These are phyloP conservation scores for Pempheris klunzingeri DNA, from an alignment of 2,797 vertebrate genomes.

Conservation along the genomic window DNA sequence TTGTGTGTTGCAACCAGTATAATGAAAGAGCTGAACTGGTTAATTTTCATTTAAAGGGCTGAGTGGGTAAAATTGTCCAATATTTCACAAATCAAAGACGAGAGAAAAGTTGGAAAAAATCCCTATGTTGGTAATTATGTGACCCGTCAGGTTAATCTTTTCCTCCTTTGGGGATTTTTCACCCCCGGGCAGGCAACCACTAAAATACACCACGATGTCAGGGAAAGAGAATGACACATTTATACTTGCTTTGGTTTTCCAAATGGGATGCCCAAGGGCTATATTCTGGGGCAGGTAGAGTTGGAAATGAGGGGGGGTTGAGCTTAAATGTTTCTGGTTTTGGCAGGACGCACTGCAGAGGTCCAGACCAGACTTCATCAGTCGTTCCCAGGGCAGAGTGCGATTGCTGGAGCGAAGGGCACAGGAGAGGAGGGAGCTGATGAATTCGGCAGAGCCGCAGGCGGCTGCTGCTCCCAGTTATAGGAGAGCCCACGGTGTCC, in stretches of 20 bases:
- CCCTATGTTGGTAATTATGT: slow-evolving; percentile 6
- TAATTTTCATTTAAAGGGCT: background rate
- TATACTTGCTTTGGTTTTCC: slow-evolving; percentile 10
- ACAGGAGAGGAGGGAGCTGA: slow-evolving; percentile 81
- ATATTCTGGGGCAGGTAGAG: background rate
- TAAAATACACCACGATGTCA: slow-evolving; percentile 14
- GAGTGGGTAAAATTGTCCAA: background rate
- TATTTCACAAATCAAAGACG: background rate
- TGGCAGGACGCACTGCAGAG: slow-evolving; percentile 88
- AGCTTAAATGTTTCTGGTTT: slow-evolving; percentile 40
- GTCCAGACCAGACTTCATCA: slow-evolving; percentile 89
- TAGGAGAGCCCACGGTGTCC: slow-evolving; percentile 76
- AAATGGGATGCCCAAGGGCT: slow-evolving; percentile 6
- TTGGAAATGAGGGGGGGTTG: background rate
- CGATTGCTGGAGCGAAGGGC: slow-evolving; percentile 81
- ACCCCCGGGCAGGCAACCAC: background rate
- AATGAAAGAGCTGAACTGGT: background rate
- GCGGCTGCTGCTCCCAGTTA: slow-evolving; percentile 26
- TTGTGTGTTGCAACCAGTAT: background rate
- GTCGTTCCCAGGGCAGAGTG: slow-evolving; percentile 87
- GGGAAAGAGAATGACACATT: slow-evolving; percentile 17
- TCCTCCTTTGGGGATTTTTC: background rate
- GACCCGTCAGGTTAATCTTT: background rate
- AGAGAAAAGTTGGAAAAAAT: background rate
- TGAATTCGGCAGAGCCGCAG: background rate